phyloP scores from a whole-genome alignment of 1,140 invertebrate species.

The Himalopsyche phryganea region DNA sequence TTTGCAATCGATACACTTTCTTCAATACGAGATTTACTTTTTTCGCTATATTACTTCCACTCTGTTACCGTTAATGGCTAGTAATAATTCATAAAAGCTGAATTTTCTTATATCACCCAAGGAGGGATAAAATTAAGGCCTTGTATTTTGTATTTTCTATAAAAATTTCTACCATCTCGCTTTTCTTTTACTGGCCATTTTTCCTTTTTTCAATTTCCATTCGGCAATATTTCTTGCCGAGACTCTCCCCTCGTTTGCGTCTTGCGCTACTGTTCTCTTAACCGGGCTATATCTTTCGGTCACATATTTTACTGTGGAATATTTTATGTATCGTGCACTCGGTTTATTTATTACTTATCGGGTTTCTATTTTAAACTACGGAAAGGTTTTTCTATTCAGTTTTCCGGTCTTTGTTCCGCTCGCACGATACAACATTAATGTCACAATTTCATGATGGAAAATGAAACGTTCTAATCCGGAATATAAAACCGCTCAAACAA shows the following conservation, averaged over 20 bases:
- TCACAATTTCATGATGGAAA: background rate
- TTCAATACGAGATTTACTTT: too few species aligned
- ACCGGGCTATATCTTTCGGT: constrained; percentile 26
- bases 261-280: constrained; percentile 1
- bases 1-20: too few species aligned
- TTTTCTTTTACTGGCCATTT: constrained; percentile 18
- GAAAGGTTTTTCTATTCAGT: constrained; percentile 7
- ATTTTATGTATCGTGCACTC: constrained; percentile 28
- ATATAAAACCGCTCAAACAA: too few species aligned
- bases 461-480: too few species aligned
- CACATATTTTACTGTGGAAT: constrained; percentile 30
- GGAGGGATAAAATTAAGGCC: constrained; percentile 15
- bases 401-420: background rate
- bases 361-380: constrained; percentile 22
- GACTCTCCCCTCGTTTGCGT: background rate
- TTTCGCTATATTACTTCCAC: too few species aligned
- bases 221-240: constrained; percentile 18
- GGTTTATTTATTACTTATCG: constrained; percentile 33
- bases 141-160: constrained; percentile 13
- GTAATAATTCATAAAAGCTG: background rate
- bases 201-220: constrained; percentile 31
- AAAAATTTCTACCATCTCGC: constrained; percentile 9
- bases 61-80: background rate
- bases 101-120: background rate
- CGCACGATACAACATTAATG: constrained; percentile 9